Base-by-base conservation (phyloP, 2,888 invertebrate genomes). In the Lasioglossum pauxillum region DNA sequence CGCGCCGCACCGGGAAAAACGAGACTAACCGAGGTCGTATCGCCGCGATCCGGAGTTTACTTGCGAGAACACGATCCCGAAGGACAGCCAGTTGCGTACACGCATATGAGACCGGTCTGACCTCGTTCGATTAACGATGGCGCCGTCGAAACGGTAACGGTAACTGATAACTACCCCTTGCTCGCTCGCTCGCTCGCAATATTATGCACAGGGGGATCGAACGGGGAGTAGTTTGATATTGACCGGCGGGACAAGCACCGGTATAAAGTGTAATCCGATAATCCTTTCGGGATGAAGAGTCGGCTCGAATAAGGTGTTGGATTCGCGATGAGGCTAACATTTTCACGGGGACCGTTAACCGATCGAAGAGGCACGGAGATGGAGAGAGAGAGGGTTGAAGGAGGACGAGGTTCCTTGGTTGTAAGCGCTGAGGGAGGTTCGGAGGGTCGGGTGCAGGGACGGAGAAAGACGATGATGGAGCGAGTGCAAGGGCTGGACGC, bases 321-420 rank as follows among this genome's bases (percentile, higher is more conserved):
- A 53, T 60, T 74, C 46, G 19, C 57, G 69, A 60, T 44, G 16
- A 57, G 73, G 23, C 31, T 69, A 72, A n/a, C 44, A 72, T 75
- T 84, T 78, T 31, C 64, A 23, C 53, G 38, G 41, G 38, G 53
- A 84, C 49, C 35, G 64, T 35, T 69, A 49, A 27, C 72, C 75
- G 78, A 78, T 77, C 74, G 74, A 84, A 74, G 73, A 35, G 38
- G 75, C 23, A 23, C 8, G 3, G 23, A 10, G n/a, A 57, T n/a
- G 4, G 57, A 12, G 57, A 57, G 57, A n/a, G 57, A 57, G 57
- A n/a, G 57, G n/a, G 57, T 57, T 10, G 12, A 57, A 57, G 12
- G n/a, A 46, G 67, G 27, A 41, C 53, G 74, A 44, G 35, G 31
- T 31, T 19, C 19, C 64, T 35, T 8, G 64, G 64, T 64, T 19